Evolutionary conservation across 2,113 vertebrate genomes (phyloP).

Genomic region (Colinus virginianus): DNA sequence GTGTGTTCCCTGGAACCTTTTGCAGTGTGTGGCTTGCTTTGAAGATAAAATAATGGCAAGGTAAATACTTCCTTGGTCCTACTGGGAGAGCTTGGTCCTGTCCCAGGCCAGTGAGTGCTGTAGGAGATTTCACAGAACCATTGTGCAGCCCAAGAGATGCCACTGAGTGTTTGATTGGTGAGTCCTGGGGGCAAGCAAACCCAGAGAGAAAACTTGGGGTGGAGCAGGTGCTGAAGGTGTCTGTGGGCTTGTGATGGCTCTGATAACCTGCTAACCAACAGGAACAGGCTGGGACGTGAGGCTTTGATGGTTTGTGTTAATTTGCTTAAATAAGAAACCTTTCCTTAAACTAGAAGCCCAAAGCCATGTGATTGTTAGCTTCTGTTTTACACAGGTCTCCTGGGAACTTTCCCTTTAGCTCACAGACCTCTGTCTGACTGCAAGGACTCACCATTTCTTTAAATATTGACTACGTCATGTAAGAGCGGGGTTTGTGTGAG

Average conservation of each 20-base stretch:
- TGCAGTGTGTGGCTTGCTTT: accelerated
- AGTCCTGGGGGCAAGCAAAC: accelerated
- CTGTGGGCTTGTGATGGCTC: background rate
- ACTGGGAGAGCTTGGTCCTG: accelerated
- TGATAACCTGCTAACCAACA: background rate
- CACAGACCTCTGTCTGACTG: background rate
- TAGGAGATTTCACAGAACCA: background rate
- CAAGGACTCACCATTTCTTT: background rate
- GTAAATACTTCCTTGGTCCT: background rate
- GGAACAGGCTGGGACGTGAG: background rate
- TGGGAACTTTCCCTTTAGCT: background rate
- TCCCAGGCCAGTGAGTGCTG: background rate
- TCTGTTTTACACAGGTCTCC: background rate
- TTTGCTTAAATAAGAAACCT: background rate
- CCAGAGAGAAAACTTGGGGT: background rate
- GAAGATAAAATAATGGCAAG: background rate
- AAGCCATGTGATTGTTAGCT: background rate
- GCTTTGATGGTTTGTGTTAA: background rate
- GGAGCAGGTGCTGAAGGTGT: background rate
- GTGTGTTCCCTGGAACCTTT: background rate
- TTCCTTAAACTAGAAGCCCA: background rate
- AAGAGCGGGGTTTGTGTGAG: background rate
- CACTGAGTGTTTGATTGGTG: background rate
- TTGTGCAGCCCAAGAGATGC: background rate
- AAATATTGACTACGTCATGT: background rate